Evolutionary conservation across 92 coral and sea anemone genomes (phyloP), one percentile per base, ranked within the genome.

Genomic region (Phenganax stokvisi): DNA sequence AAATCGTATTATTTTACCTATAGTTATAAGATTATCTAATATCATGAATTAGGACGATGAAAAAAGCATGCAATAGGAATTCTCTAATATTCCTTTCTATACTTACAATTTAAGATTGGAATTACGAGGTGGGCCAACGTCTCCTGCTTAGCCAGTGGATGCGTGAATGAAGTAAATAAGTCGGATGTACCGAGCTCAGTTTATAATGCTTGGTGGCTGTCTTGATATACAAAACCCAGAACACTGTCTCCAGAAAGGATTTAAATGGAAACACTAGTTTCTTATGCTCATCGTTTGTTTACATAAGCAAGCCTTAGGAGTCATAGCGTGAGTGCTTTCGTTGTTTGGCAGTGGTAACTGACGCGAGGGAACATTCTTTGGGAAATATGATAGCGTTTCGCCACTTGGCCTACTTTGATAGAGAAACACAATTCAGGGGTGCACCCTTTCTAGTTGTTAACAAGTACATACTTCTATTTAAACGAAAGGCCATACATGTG

Each of bases 241-340:
- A 57, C 54, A 8, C 15, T 25, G 64, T 59, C 81, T 58, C 30
- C 12, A 60, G 28, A 64, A 6, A 13, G 56, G 56, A 0, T 54
- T 8, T 28, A 44, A 13, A 17, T 56, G 53, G 63, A 63, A 58
- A 25, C 56, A 44, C 70, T 57, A 64, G 54, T 10, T 76, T 76
- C 60, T 76, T 60, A 70, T 76, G 15, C 81, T 76, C 53, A n/a
- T 15, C 3, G 71, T 76, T 76, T 76, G 81, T 76, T 76, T 76
- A 76, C 66, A 15, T 76, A 76, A 76, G 81, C 47, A 37, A 37
- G 47, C 47, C 47, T 37, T 37, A 69, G 56, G 7, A 12, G 20
- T 69, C 54, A 67, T 69, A 76, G 28, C 61, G 81, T 10, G 81
- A 52, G 70, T 75, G 17, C 64, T 7, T 11, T 31, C 29, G 57